Evolutionary conservation across 2,888 invertebrate genomes (phyloP), one percentile per base, ranked within the genome.

Genomic region (Eueremaeus valkanovi): DNA sequence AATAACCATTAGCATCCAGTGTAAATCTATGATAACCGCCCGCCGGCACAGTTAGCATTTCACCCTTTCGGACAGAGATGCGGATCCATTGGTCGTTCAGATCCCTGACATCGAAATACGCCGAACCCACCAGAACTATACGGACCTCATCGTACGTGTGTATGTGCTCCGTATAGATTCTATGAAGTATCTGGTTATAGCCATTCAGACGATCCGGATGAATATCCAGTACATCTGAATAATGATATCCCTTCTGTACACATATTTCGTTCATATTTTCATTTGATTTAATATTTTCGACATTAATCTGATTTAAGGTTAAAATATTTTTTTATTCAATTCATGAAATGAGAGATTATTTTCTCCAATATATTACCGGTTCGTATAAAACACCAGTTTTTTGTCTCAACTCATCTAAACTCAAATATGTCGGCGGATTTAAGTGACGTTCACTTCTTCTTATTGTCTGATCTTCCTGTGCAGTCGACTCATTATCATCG

Each of bases 331-430:
- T 11, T 8, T 51, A n/a, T 51, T n/a, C 18, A 9, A n/a, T 51
- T 51, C n/a, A n/a, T 18, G 5, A 9, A 18, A 6, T 51, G 5
- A n/a, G 18, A 51, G 18, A 51, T 51, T 51, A n/a, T n/a, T n/a
- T n/a, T n/a, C n/a, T 51, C n/a, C 5, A n/a, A 51, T 9, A 6
- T 5, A 51, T 51, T 86, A 94, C 95, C 85, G 89, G 85, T 84
- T 91, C 93, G 85, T 94, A 91, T 84, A 94, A 90, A 13, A 95
- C 94, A n/a, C 95, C 94, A 40, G 92, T 90, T 82, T 86, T 85
- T 78, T 86, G 84, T 78, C 85, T 88, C 72, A 96, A 85, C 76
- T 90, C 87, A 0, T 89, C 87, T 0, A 92, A 79, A 0, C 87
- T 84, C 29, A 96, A 79, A 80, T 87, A 90, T 81, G 89, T 84